Base-by-base conservation (phyloP, 1,140 invertebrate species). In the Telenomus remus region DNA sequence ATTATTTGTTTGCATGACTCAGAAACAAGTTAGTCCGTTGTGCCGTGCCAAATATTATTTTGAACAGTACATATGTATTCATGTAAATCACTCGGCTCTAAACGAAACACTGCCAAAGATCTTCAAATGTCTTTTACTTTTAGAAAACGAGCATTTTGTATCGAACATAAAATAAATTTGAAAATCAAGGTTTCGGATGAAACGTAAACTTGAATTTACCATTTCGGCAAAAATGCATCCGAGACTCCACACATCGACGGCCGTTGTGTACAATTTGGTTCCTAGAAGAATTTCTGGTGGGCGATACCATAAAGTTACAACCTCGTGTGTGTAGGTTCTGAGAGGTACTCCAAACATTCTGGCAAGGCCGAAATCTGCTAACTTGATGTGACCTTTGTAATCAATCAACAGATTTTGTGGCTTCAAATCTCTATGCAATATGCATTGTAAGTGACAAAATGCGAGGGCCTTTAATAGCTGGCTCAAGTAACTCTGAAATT, bases 221-320 rank as follows among this genome's bases (percentile, higher is more conserved):
- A 97, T 96, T 91, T 97, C 96, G 7, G 93, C 92, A 90, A 95
- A 96, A 79, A 99, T 98, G 84, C 97, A 98, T 11, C 96, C 97
- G 35, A 98, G 89, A 84, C 96, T 97, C 97, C 97, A 99, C 6
- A 99, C 91, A 88, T 99, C 96, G 8, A 97, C 93, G 9, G 95
- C 91, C 6, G 94, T 95, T 6, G 94, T 94, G 84, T 99, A 99
- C 75, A 94, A 92, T 85, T 96, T 95, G 15, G 93, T 92, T 13
- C 97, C 97, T 5, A 99, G 88, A 46, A 99, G 89, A 79, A 99
- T 95, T 89, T 99, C 97, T 2, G 97, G 97, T 4, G 97, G 95
- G 78, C 97, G 90, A 88, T 99, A 99, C 97, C 97, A 99, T 46
- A 99, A 89, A 5, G 97, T 99, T 0, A 99, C 94, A 7, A 99